Percentiles rank a stretch among this genome's conserved stretches.
These are phyloP conservation scores for Aradophagus sp. DNA, from an alignment of 1,140 invertebrate species.

Conservation along the genomic window DNA sequence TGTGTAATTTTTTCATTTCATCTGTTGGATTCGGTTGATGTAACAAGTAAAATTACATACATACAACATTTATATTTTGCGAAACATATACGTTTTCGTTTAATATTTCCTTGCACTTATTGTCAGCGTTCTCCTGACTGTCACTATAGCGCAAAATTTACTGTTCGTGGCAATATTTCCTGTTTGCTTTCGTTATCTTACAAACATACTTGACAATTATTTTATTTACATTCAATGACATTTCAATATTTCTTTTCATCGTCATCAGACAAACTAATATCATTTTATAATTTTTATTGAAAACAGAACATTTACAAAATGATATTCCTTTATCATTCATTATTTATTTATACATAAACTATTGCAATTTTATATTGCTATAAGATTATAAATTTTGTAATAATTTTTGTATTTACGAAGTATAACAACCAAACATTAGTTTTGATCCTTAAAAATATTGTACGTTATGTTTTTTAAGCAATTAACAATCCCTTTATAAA, in stretches of 20 bases:
- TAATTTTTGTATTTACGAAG: constrained; percentile 8
- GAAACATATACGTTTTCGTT: constrained; percentile 20
- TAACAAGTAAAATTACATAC: constrained; percentile 32
- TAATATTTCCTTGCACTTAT: constrained; percentile 60
- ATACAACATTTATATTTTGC: constrained; percentile 49
- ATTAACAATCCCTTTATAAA: constrained; percentile 8
- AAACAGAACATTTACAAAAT: no score
- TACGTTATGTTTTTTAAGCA: constrained; percentile 10
- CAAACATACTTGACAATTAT: constrained; percentile 33
- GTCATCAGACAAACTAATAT: background rate
- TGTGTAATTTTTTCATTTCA: no score
- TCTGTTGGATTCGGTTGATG: constrained; percentile 7
- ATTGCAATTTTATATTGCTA: background rate
- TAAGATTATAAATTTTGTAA: constrained; percentile 3
- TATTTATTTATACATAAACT: background rate
- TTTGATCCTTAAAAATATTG: constrained; percentile 8
- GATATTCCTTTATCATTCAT: no score
- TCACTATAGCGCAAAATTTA: constrained; percentile 42
- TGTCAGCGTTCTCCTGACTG: constrained; percentile 68
- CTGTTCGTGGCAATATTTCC: constrained; percentile 27
- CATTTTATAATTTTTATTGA: background rate
- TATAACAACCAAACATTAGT: constrained; percentile 17
- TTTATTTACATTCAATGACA: constrained; percentile 55
- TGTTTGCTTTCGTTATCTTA: constrained; percentile 11
- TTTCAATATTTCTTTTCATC: constrained; percentile 20